phyloP scores from a whole-genome alignment of 1,140 invertebrate species.

The Onthophagus taurus region DNA sequence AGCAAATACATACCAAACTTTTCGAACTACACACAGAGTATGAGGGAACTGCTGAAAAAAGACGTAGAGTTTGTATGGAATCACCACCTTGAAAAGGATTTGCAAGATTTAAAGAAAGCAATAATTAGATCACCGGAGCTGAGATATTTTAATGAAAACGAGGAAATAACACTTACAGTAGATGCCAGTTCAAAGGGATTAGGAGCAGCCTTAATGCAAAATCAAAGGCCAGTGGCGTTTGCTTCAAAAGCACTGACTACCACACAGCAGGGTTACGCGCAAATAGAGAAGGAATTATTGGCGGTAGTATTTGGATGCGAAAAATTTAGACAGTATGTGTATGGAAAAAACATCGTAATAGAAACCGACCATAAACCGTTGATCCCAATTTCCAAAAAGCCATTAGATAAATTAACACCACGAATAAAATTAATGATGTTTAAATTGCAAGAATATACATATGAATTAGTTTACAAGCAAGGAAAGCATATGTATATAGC shows the following conservation, averaged over 20 bases:
- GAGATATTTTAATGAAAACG: too few relatives aligned
- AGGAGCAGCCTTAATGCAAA: too few relatives aligned
- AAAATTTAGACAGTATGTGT: constrained; percentile 21
- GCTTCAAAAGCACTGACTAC: constrained; percentile 26
- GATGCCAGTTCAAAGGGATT: too few relatives aligned
- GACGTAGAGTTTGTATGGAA: too few relatives aligned
- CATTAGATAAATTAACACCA: constrained; percentile 13
- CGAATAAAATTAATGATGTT: constrained; percentile 21
- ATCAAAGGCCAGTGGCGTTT: too few relatives aligned
- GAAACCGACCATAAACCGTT: constrained; percentile 25
- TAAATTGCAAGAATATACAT: constrained; percentile 19
- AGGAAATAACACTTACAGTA: too few relatives aligned
- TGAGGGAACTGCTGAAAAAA: too few relatives aligned
- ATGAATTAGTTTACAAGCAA: constrained; percentile 19
- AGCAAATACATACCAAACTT: too few relatives aligned
- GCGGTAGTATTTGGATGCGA: constrained; percentile 21
- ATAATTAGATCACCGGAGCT: too few relatives aligned
- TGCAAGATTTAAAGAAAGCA: too few relatives aligned
- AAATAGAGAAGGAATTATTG: constrained; percentile 38
- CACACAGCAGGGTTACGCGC: constrained; percentile 32
- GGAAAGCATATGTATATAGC: constrained; percentile 26
- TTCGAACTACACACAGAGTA: too few relatives aligned
- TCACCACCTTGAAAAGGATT: too few relatives aligned
- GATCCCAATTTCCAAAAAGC: constrained; percentile 23
- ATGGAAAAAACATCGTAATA: constrained; percentile 15